Evolutionary conservation across 2,797 vertebrate species (phyloP), one percentile per base, ranked within the genome.

Genomic region (Synanceia verrucosa): DNA sequence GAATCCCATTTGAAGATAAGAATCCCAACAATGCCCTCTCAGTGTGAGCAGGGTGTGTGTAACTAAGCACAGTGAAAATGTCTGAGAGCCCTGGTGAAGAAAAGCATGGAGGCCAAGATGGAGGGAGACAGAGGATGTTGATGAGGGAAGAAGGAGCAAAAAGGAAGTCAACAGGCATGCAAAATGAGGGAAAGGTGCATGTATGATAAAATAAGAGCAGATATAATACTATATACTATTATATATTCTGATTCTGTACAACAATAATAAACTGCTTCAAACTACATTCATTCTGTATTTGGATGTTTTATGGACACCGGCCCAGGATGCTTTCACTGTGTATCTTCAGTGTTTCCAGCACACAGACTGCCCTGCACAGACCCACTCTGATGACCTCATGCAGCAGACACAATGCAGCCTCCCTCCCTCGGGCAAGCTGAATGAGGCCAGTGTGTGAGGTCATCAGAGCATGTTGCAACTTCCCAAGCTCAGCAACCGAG

Each of bases 371-470:
- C 33, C 65, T 63, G 62, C 78, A 84, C 67, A 66, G 78, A 59
- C 60, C 16, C 9, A 70, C 75, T 67, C 1, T 61, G 77, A 76
- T 92, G 92, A 92, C 84, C 79, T 93, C 90, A 93, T 82, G 57
- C 74, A 61, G 69, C 56, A 62, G 75, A 88, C 80, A 90, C 89
- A 91, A 89, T 86, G 82, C 71, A 36, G 18, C 67, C 18, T 13
- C 18, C 8, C 8, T 70, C 16, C 58, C 56, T 4, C n/a, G 1
- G 37, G 18, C 9, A 9, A 65, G 64, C 76, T 89, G 82, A 90
- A 92, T 87, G 85, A 83, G 68, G 73, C 60, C 85, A 86, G 88
- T 89, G 86, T 90, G 83, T 92, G 90, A 91, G 86, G 86, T 92
- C 88, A 92, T 81, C 85, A 71, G 79, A 84, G 73, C 67, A 60